A percentile compares a stretch with the other conserved stretches of the same genome.
Conservation (phyloP, 2,113 vertebrate genomes). For the Thermophis baileyi region DNA sequence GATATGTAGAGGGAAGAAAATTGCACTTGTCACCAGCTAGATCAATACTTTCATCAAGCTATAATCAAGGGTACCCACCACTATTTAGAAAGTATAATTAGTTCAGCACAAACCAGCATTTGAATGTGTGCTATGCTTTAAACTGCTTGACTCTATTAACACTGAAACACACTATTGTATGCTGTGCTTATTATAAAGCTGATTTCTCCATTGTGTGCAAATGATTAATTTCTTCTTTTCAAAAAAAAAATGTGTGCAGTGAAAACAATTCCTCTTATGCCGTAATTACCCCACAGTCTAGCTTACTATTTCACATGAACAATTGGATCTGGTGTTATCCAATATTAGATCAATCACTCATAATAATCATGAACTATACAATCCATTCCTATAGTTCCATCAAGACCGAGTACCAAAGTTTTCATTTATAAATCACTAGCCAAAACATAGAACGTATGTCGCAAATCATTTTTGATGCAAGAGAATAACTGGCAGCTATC, state of each 20-base stretch:
- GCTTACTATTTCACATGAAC: conserved; percentile 60
- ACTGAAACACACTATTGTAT: conserved; percentile 70
- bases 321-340: conserved; percentile 37
- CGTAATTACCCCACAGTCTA: conserved; percentile 64
- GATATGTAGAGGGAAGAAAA: conserved; percentile 35
- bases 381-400: not conserved
- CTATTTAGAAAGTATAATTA: conserved; percentile 64
- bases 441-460: conserved; percentile 20
- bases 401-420: not conserved
- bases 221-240: conserved; percentile 68
- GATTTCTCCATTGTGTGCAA: conserved; percentile 64
- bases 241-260: conserved; percentile 51
- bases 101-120: conserved; percentile 64
- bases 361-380: conserved; percentile 11
- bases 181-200: conserved; percentile 63
- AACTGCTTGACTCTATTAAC: conserved; percentile 66
- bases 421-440: not conserved
- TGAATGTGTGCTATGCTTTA: conserved; percentile 64
- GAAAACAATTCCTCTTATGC: conserved; percentile 61
- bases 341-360: conserved; percentile 39
- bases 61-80: conserved; percentile 60
- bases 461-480: conserved; percentile 44
- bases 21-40: conserved; percentile 51
- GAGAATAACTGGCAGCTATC: conserved; percentile 49
- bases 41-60: conserved; percentile 63